Evolutionary conservation across 2,797 vertebrate genomes (phyloP).

Genomic region (Tokudaia muenninki): DNA sequence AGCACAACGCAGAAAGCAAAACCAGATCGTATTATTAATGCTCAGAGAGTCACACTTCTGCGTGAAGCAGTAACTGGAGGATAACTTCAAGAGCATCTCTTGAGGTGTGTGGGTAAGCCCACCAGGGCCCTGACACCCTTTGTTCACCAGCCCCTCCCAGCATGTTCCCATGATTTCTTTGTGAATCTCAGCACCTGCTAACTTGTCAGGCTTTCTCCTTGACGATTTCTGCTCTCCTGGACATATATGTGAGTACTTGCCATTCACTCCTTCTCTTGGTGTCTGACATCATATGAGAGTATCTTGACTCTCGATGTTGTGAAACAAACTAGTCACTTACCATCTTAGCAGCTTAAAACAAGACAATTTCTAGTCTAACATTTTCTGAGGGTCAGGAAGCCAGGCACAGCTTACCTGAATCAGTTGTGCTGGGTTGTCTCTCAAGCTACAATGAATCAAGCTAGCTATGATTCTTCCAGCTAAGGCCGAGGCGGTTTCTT

Average conservation of each 20-base stretch:
- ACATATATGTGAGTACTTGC: neutral
- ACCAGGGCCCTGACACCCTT: neutral
- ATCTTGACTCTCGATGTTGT: neutral
- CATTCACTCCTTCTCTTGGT: neutral
- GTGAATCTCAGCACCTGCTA: neutral
- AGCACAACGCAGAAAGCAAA: constrained; percentile 39
- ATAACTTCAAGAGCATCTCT: neutral
- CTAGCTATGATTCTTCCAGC: neutral
- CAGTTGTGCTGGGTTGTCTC: neutral
- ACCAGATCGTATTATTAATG: constrained; percentile 21
- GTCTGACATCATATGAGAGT: neutral
- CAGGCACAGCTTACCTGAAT: neutral
- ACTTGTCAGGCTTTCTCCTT: neutral
- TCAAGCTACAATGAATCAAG: neutral
- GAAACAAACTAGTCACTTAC: neutral
- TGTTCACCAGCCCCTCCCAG: neutral
- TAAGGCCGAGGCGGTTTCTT: neutral
- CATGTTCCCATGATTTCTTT: neutral
- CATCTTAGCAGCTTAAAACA: neutral
- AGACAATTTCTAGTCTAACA: neutral
- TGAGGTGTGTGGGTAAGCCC: neutral
- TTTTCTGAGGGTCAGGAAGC: neutral
- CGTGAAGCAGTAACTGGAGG: neutral
- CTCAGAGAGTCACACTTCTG: neutral
- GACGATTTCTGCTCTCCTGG: neutral